phyloP scores from a whole-genome alignment of 2,888 invertebrate genomes.

The Magallana nippona region DNA sequence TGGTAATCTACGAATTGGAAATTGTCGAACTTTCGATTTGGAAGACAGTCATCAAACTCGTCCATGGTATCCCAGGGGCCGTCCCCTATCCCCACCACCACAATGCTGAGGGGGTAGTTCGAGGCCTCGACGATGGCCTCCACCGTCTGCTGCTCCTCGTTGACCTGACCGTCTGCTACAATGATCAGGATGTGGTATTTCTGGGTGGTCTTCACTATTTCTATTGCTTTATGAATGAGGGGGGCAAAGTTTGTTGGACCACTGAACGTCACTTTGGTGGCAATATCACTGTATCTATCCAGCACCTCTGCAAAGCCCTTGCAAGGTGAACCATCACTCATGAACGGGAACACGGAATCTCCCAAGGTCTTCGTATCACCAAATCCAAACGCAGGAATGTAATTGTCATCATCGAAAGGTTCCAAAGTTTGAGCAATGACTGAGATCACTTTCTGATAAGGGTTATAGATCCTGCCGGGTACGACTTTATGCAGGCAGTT shows the following conservation, averaged over 20 bases:
- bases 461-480: conserved; percentile 79
- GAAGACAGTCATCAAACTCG: conserved; percentile 81
- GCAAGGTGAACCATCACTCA: conserved; percentile 66
- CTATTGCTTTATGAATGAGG: conserved; percentile 81
- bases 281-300: conserved; percentile 80
- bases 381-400: conserved; percentile 78
- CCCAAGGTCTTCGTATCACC: conserved; percentile 76
- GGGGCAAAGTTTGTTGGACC: conserved; percentile 82
- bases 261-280: conserved; percentile 79
- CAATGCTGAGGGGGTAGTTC: conserved; percentile 81
- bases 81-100: conserved; percentile 82
- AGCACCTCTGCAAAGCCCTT: conserved; percentile 75
- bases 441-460: conserved; percentile 80
- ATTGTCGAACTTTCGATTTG: conserved; percentile 82
- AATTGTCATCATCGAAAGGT: conserved; percentile 74
- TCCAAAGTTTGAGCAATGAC: conserved; percentile 77
- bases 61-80: conserved; percentile 82
- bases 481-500: conserved; percentile 79
- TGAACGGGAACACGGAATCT: conserved; percentile 74
- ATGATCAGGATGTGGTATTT: conserved; percentile 80
- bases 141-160: conserved; percentile 80
- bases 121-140: conserved; percentile 81
- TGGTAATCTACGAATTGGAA: conserved; percentile 82
- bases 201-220: conserved; percentile 77
- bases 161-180: conserved; percentile 82